Percentiles rank a stretch among this genome's conserved stretches.
Evolutionary conservation across 2,888 invertebrate species (phyloP).

Genomic region (Tiliacea citrago): DNA sequence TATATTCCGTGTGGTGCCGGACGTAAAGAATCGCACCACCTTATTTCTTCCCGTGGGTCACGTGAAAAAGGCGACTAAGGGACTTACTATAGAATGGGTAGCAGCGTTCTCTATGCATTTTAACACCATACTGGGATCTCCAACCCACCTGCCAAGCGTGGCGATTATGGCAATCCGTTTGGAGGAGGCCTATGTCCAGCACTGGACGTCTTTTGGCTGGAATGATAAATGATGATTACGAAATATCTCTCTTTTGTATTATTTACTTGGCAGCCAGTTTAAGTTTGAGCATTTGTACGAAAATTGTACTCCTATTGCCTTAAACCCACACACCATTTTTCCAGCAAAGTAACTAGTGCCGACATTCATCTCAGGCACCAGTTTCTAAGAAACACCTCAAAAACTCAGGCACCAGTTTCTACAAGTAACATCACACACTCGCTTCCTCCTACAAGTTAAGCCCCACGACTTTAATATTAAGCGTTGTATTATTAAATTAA

Average conservation of each 20-base stretch:
- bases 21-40: no score
- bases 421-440: not conserved
- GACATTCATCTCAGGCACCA: not conserved
- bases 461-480: constrained; percentile 69
- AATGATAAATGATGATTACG: no score
- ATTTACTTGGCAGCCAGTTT: not conserved
- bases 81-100: no score
- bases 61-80: no score
- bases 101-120: no score
- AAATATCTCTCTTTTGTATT: not conserved
- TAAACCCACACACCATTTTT: not conserved
- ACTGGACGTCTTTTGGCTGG: no score
- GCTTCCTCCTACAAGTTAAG: constrained; percentile 36
- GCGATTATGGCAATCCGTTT: no score
- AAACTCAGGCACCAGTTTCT: not conserved
- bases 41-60: no score
- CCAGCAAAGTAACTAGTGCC: not conserved
- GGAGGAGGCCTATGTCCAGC: no score
- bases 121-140: no score
- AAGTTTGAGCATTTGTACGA: not conserved
- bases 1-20: no score
- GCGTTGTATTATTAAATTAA: constrained; percentile 80
- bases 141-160: no score
- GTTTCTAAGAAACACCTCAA: not conserved
- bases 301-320: not conserved